These are phyloP conservation scores for Pomacea maculata DNA, from an alignment of 1,140 invertebrate genomes.

Conservation along the genomic window DNA sequence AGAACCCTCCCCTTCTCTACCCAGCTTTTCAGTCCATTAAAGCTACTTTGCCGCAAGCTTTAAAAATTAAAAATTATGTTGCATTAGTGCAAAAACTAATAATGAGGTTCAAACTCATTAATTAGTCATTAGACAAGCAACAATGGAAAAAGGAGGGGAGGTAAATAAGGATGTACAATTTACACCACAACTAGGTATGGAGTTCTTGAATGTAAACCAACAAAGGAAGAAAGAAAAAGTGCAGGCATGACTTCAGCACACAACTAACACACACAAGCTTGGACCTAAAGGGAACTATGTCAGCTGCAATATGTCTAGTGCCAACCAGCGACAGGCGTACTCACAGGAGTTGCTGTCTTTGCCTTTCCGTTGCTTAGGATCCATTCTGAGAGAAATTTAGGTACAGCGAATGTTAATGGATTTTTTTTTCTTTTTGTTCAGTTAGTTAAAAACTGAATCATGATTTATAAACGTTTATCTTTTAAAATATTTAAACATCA, in stretches of 20 bases:
- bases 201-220: neutral
- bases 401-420: conserved; percentile 1
- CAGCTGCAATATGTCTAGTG: too few species aligned
- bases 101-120: too few species aligned
- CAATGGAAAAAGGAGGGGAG: too few species aligned
- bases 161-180: neutral
- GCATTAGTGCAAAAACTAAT: too few species aligned
- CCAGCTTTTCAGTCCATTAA: too few species aligned
- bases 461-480: neutral
- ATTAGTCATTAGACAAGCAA: too few species aligned
- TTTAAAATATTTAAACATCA: neutral
- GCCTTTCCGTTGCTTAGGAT: conserved; percentile 55
- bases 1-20: too few species aligned
- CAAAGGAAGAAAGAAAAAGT: neutral
- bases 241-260: neutral
- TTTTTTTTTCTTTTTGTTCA: neutral
- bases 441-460: neutral
- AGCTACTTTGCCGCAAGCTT: too few species aligned
- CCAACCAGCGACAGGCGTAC: conserved; percentile 14
- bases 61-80: too few species aligned
- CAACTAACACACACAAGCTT: neutral
- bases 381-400: conserved; percentile 42
- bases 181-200: neutral
- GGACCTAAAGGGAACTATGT: neutral
- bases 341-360: conserved; percentile 41